phyloP scores from a whole-genome alignment of 1,140 invertebrate genomes.

The Polyergus mexicanus region DNA sequence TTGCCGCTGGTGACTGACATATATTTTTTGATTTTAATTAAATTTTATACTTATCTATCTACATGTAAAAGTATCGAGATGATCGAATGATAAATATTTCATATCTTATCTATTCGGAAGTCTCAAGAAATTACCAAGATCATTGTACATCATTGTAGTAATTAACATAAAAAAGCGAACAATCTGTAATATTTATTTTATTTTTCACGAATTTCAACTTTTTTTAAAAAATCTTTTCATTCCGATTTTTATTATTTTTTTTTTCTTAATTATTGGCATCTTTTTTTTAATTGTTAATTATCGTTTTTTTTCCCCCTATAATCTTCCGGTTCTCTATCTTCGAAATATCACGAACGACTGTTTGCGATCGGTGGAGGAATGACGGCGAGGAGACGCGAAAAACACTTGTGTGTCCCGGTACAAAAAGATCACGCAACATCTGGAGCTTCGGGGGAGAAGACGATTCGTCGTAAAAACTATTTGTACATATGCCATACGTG shows the following conservation, averaged over 20 bases:
- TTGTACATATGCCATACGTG: slow-evolving; percentile 63
- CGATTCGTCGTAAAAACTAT: slow-evolving; percentile 66
- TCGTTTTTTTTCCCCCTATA: background rate
- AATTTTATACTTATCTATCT: too few species aligned
- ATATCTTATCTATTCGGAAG: too few species aligned
- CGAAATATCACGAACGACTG: background rate
- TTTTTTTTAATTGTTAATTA: background rate
- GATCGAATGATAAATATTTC: too few species aligned
- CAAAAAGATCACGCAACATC: slow-evolving; percentile 69
- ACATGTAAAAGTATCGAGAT: too few species aligned
- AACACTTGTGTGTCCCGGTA: slow-evolving; percentile 48
- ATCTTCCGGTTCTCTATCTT: background rate
- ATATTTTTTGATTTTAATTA: too few species aligned
- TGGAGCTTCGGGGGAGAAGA: slow-evolving; percentile 55
- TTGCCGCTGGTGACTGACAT: too few species aligned
- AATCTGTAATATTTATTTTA: background rate
- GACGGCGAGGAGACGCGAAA: background rate
- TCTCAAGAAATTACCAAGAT: too few species aligned
- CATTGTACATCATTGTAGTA: background rate
- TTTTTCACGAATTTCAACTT: background rate
- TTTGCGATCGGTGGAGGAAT: background rate
- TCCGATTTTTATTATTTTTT: too few species aligned
- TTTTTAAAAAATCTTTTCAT: background rate
- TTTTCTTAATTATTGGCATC: background rate
- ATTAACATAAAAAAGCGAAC: background rate